These are phyloP conservation scores for Menidia beryllina DNA, from an alignment of 2,113 vertebrate genomes.

Conservation along the genomic window DNA sequence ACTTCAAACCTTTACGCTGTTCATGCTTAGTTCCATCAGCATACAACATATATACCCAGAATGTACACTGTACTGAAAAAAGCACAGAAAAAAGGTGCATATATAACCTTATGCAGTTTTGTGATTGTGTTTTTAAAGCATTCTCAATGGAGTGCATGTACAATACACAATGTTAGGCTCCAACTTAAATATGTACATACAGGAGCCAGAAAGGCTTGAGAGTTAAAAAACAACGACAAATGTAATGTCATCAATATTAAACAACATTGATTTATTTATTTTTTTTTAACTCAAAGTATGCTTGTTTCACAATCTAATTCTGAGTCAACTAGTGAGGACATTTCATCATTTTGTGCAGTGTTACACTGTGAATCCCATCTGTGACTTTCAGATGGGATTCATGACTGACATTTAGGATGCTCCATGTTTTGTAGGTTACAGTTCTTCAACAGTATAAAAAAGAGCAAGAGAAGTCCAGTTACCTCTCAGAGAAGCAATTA, in stretches of 20 bases:
- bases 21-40: constrained; percentile 32
- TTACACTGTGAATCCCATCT: too few species aligned
- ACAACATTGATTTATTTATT: background rate
- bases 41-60: constrained; percentile 5
- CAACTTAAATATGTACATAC: background rate
- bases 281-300: too few species aligned
- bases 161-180: background rate
- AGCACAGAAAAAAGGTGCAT: background rate
- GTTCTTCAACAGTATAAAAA: constrained; percentile 60
- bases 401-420: constrained; percentile 45
- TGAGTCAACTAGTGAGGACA: background rate
- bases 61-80: background rate
- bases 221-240: constrained; percentile 4
- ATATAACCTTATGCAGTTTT: constrained; percentile 17
- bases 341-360: background rate
- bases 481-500: constrained; percentile 80
- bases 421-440: constrained; percentile 49
- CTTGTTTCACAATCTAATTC: background rate
- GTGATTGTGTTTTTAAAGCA: background rate
- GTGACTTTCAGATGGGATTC: constrained; percentile 50
- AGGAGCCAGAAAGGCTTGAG: background rate
- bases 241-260: background rate
- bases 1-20: constrained; percentile 40
- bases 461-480: constrained; percentile 71
- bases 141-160: background rate